phyloP scores from a whole-genome alignment of 2,888 invertebrate species.

The Catocala fraxini region DNA sequence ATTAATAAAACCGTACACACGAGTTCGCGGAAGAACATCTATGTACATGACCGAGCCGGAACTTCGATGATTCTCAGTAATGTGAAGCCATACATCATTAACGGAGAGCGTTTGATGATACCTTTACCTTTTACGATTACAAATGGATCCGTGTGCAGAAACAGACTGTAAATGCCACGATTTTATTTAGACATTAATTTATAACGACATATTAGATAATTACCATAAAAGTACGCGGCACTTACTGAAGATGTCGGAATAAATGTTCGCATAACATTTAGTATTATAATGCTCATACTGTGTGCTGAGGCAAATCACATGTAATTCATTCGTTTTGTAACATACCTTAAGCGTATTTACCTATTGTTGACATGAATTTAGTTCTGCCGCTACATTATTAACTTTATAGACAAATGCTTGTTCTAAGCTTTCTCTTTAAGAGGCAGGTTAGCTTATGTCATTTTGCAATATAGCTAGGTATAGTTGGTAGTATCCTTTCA shows the following conservation, averaged over 20 bases:
- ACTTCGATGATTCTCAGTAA: conserved; percentile 39
- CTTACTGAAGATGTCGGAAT: conserved; percentile 20
- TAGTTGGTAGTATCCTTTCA: background rate
- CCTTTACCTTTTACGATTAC: conserved; percentile 28
- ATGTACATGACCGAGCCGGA: conserved; percentile 38
- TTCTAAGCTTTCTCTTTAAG: conserved; percentile 1
- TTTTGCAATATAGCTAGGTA: background rate
- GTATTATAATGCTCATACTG: conserved; percentile 39
- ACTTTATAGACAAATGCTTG: background rate
- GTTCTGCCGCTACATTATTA: conserved; percentile 9
- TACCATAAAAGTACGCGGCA: conserved; percentile 1
- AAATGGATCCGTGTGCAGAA: conserved; percentile 39
- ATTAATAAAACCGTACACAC: conserved; percentile 28
- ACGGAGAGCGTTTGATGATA: conserved; percentile 25
- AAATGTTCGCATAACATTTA: conserved; percentile 17
- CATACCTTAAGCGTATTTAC: no score
- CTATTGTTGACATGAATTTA: no score
- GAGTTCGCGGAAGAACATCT: conserved; percentile 41
- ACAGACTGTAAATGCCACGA: conserved; percentile 10
- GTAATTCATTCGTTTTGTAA: conserved; percentile 15
- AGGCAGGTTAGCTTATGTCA: background rate
- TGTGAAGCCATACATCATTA: conserved; percentile 19
- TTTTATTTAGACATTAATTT: no score
- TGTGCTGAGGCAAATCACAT: conserved; percentile 37
- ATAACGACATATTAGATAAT: no score